Conservation (phyloP, 2,888 invertebrate genomes). For the Eupithecia subumbrata region DNA sequence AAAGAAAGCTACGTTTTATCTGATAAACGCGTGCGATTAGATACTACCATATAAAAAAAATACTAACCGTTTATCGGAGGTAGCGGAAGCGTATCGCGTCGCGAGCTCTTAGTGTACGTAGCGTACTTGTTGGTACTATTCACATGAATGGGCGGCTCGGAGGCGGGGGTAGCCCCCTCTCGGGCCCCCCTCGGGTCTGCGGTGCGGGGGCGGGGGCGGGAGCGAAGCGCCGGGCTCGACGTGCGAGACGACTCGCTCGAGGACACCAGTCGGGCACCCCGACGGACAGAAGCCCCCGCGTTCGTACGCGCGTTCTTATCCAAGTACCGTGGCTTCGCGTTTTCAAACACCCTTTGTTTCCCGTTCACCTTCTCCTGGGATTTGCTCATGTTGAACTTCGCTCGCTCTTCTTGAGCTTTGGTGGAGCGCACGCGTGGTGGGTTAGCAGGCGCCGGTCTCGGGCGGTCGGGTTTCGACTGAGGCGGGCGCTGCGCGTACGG, state of each 20-base stretch:
- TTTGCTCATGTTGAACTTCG: constrained; percentile 69
- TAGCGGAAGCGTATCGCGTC: constrained; percentile 59
- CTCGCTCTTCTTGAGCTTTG: constrained; percentile 74
- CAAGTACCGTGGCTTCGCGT: constrained; percentile 85
- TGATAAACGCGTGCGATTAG: neutral
- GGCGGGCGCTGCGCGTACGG: constrained; percentile 65
- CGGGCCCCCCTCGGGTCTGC: constrained; percentile 79
- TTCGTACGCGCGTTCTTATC: constrained; percentile 62
- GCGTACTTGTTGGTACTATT: constrained; percentile 71
- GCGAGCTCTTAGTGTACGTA: constrained; percentile 70
- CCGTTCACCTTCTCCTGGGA: constrained; percentile 55
- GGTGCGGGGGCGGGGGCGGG: constrained; percentile 66
- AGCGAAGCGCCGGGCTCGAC: constrained; percentile 86
- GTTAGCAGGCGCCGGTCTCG: constrained; percentile 36
- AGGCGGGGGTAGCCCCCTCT: constrained; percentile 74
- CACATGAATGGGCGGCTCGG: constrained; percentile 76
- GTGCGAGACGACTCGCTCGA: constrained; percentile 88
- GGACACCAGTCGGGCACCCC: constrained; percentile 64
- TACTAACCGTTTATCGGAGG: constrained; percentile 56
- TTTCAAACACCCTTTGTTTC: constrained; percentile 53
- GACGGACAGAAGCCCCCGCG: neutral
- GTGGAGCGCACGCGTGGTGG: constrained; percentile 64
- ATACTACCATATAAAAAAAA: neutral
- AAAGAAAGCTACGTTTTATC: neutral
- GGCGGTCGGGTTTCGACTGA: constrained; percentile 18